Base-by-base conservation (phyloP, 1,140 invertebrate species). In the Asobara japonica region DNA sequence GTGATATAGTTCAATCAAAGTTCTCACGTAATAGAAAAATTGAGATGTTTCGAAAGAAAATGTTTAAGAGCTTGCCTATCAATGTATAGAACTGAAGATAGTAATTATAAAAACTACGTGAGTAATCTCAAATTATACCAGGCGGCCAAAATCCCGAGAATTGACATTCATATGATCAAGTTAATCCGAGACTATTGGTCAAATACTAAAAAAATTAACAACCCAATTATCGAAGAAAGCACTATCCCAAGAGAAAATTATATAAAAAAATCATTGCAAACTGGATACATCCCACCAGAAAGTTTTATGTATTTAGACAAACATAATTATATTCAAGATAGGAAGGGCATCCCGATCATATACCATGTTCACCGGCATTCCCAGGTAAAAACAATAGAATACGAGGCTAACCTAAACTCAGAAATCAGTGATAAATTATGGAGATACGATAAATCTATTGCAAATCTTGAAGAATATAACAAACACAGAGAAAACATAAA, bases 1-100 rank as follows among this genome's bases (percentile, higher is more conserved):
- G 65, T 56, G 18, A 64, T 76, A 0, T 79, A 76, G 67, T 73
- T 71, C 6, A 72, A 74, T 5, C 25, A 74, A 33, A 71, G 25
- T 45, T n/a, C 16, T 3, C 25, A 51, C 2, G 61, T 27, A n/a
- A 45, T 71, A 8, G 69, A 71, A n/a, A 66, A 72, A 67, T 8
- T 73, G 0, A 48, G 73, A 64, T 0, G 61, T 1, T 75, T 78
- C 0, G 75, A 78, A 25, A 25, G 77, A 22, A 75, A 76, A 62
- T 78, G 75, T 16, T 3, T 78, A 0, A 69, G 62, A 72, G 56
- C 51, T 2, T 76, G 75, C 18, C 10, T 70, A 0, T 10, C 20
- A 1, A 65, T 31, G 4, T 71, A 73, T 25, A 22, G 71, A 45
- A 25, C 69, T 0, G 13, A 6, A 25, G 3, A 70, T 13, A 36